Conservation (phyloP, 2,113 vertebrate species). For the Coptodon rendalli region DNA sequence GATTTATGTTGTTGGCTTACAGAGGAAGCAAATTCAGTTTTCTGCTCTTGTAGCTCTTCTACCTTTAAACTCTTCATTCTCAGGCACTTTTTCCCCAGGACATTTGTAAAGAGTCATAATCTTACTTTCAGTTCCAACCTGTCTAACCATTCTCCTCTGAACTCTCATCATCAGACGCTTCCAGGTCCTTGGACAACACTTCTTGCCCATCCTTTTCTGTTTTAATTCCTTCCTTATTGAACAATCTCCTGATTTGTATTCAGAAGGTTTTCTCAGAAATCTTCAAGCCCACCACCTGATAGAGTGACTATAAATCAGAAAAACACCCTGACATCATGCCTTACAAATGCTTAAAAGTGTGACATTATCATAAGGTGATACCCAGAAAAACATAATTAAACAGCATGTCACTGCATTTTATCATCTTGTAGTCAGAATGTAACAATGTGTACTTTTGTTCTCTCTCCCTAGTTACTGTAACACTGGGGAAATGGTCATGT, state of each 20-base stretch:
- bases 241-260: too few relatives aligned
- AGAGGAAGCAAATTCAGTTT: background rate
- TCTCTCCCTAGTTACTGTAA: background rate
- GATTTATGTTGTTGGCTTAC: background rate
- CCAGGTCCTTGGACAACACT: background rate
- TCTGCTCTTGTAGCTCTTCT: background rate
- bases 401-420: background rate
- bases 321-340: background rate
- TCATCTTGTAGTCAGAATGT: background rate
- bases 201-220: too few relatives aligned
- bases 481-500: background rate
- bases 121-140: background rate
- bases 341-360: background rate
- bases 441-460: background rate
- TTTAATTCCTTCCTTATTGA: too few relatives aligned
- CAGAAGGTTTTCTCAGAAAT: too few relatives aligned
- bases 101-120: background rate
- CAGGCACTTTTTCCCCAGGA: background rate
- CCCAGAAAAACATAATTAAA: background rate
- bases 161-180: background rate
- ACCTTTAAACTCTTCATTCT: background rate
- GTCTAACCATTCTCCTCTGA: background rate
- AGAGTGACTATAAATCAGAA: background rate
- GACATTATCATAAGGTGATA: background rate
- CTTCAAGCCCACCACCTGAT: too few relatives aligned